Evolutionary conservation across 2,113 vertebrate species (phyloP), one percentile per base, ranked within the genome.

Genomic region (Megaleporinus macrocephalus): DNA sequence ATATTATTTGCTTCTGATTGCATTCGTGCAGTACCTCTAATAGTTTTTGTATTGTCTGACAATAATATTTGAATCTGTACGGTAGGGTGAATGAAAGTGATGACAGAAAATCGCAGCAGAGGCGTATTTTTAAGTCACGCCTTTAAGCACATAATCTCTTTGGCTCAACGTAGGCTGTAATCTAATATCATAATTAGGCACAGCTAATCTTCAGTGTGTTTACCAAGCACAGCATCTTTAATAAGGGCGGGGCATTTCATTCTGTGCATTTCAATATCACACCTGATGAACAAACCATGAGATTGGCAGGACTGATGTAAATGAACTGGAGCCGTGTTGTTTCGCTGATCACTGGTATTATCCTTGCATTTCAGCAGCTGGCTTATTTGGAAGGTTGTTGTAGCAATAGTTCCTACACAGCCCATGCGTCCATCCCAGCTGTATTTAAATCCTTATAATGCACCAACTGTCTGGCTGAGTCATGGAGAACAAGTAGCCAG

Each of bases 381-480:
- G 30, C 20, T 51, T 24, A 36, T 82, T 18, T 77, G 26, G 20
- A 51, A 71, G 27, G 62, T 47, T 27, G 11, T 44, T 16, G 5
- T 20, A 29, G 26, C 26, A 6, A 47, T 36, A 49, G 65, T 33
- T 22, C 9, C 41, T 41, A 9, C 30, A 59, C 53, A 75, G 29
- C 10, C 72, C 49, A 47, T 9, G 29, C 11, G 33, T 18, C 59
- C 3, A 36, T 33, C 47, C 24, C 33, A 7, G 6, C 26, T 18
- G 12, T 81, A 77, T 81, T 66, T 84, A 84, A 81, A 55, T 78
- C 68, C 15, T 51, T 18, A 30, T 33, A 44, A 18, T 51, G 24
- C n/a, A 29, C 1, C 75, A n/a, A 33, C 44, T 14, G 27, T 73
- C 36, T 12, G 33, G 55, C 65, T 63, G 36, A 47, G 30, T 44